Base-by-base conservation (phyloP, 2,113 vertebrate genomes). In the Riparia riparia region DNA sequence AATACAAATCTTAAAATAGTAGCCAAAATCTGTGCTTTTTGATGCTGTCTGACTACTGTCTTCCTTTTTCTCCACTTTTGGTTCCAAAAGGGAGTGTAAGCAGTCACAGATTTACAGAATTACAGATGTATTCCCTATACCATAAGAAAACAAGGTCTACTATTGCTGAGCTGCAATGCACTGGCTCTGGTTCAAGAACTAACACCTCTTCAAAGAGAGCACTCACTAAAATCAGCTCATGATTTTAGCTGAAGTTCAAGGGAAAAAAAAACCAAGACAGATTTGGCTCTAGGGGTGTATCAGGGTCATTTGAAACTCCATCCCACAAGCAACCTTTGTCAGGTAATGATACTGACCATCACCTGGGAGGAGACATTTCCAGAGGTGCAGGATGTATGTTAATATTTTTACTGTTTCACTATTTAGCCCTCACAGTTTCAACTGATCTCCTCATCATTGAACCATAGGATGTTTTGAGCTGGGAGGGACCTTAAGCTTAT, bases 1-100 rank as follows among this genome's bases (percentile, higher is more conserved):
- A 96, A 93, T 95, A 96, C 77, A 70, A 92, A 82, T 81, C 93
- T 94, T 96, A 96, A 97, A 96, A 97, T 96, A 95, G 91, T 96
- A 94, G 86, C 93, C 94, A 95, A 94, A 97, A 94, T 96, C 90
- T 96, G 95, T 93, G 82, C 93, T 96, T 97, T 93, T 86, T 96
- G 72, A 88, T 91, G 95, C 84, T 93, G 83, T 97, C 91, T 96
- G 93, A 95, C 95, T 96, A 87, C 87, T 93, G 95, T 90, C 88
- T 96, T 83, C 77, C 69, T 83, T 96, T 96, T 92, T 89, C 92
- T 79, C 95, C 96, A 96, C 82, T 92, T 95, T 92, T 12, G 2
- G 65, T 95, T 96, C 96, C 92, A 95, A 94, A 88, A 92, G 49
- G 82, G 80, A 93, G 89, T 61, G 80, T 90, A 96, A 93, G 86